A percentile compares a stretch with the other conserved stretches of the same genome.
phyloP scores from a whole-genome alignment of 2,113 vertebrate genomes.

The Heliornis fulica region DNA sequence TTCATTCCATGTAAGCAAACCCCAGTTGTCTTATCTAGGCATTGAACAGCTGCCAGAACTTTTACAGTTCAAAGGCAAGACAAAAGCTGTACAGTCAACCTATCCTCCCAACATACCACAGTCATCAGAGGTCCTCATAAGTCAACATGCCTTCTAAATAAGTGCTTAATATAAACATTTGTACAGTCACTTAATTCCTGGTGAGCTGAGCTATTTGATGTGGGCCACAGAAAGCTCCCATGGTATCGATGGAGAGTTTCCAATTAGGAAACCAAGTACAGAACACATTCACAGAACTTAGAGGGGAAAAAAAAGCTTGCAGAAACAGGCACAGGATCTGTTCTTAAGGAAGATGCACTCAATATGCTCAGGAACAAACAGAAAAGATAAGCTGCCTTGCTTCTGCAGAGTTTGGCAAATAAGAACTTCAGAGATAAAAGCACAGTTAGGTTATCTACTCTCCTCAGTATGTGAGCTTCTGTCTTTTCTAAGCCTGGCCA shows the following conservation, averaged over 20 bases:
- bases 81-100: neutral
- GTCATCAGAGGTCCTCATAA: neutral
- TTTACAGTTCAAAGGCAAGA: neutral
- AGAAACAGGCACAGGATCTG: neutral
- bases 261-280: neutral
- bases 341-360: neutral
- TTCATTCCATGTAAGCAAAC: neutral
- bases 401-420: neutral
- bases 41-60: neutral
- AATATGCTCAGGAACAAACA: neutral
- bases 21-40: neutral
- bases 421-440: neutral
- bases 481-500: neutral
- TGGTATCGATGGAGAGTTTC: conserved; percentile 40
- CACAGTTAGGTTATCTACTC: neutral
- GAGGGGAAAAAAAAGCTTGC: neutral
- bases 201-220: neutral
- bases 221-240: neutral
- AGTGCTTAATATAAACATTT: conserved; percentile 52
- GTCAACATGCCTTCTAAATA: conserved; percentile 36
- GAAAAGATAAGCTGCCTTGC: neutral
- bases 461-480: neutral
- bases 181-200: conserved; percentile 30
- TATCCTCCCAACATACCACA: conserved; percentile 21
- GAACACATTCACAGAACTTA: neutral